Percentiles rank a stretch among this genome's conserved stretches.
Conservation (phyloP, 1,140 invertebrate species). For the Caerostris darwini region DNA sequence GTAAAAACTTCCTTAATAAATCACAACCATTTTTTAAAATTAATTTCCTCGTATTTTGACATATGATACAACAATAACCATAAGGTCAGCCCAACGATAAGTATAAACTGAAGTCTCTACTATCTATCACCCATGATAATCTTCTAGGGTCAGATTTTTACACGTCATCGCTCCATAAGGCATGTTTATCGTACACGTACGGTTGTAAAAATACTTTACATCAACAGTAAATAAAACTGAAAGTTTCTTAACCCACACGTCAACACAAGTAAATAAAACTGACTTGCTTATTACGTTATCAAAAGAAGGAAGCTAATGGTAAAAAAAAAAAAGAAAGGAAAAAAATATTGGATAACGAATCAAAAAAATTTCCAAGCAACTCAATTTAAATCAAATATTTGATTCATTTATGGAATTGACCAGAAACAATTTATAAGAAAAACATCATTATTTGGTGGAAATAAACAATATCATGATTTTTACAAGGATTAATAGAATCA, state of each 20-base stretch:
- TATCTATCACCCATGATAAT: conserved; percentile 1
- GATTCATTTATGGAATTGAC: too few species aligned
- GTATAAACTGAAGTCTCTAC: background rate
- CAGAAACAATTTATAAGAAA: too few species aligned
- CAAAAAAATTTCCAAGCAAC: background rate
- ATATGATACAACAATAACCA: conserved; percentile 2
- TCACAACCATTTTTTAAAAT: background rate
- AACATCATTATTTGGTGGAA: too few species aligned
- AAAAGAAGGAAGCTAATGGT: background rate
- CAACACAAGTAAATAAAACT: background rate
- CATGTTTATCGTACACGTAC: conserved; percentile 30
- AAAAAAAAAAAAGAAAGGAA: background rate
- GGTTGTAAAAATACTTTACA: conserved; percentile 30
- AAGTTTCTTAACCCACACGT: conserved; percentile 20
- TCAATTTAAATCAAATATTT: too few species aligned
- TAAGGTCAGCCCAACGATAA: background rate
- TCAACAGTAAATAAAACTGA: conserved; percentile 17
- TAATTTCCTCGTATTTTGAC: background rate
- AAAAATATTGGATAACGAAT: background rate
- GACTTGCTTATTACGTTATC: background rate
- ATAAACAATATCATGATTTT: too few species aligned
- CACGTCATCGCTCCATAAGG: conserved; percentile 7
- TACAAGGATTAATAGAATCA: too few species aligned
- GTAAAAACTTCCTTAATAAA: background rate
- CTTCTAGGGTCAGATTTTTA: conserved; percentile 20